A percentile compares a stretch with the other conserved stretches of the same genome.
Conservation (phyloP, 2,888 invertebrate species). For the Erpobdella octoculata region DNA sequence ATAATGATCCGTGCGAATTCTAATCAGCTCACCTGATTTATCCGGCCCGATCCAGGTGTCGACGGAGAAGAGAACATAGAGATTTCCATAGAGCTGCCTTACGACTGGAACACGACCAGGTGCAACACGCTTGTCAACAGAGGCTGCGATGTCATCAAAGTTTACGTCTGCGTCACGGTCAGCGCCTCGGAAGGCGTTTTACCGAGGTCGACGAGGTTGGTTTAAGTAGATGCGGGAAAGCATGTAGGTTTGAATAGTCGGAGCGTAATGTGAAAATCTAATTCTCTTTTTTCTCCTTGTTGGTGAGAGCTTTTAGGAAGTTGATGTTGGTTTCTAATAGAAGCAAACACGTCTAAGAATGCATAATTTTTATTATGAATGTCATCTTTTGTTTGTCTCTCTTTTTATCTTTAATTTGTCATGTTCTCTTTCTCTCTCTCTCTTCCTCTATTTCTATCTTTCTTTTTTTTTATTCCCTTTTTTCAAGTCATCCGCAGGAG, state of each 20-base stretch:
- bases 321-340: too few species aligned
- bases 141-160: slow-evolving; percentile 39
- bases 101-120: slow-evolving; percentile 42
- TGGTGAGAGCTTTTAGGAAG: too few species aligned
- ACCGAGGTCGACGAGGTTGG: slow-evolving; percentile 43
- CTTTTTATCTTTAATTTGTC: neutral
- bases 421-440: neutral
- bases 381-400: neutral
- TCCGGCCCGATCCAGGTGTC: slow-evolving; percentile 39
- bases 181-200: slow-evolving; percentile 44
- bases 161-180: slow-evolving; percentile 45
- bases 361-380: too few species aligned
- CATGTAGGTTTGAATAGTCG: too few species aligned
- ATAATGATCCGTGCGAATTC: too few species aligned
- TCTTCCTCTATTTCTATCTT: neutral
- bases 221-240: too few species aligned
- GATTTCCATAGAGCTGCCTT: slow-evolving; percentile 44
- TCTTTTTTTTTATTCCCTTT: neutral
- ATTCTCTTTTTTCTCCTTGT: too few species aligned
- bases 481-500: slow-evolving; percentile 32
- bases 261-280: too few species aligned
- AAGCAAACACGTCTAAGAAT: too few species aligned
- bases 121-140: slow-evolving; percentile 37
- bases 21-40: too few species aligned
- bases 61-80: slow-evolving; percentile 41